Evolutionary conservation across 2,113 vertebrate genomes (phyloP).

Genomic region (Eulemur macaco): DNA sequence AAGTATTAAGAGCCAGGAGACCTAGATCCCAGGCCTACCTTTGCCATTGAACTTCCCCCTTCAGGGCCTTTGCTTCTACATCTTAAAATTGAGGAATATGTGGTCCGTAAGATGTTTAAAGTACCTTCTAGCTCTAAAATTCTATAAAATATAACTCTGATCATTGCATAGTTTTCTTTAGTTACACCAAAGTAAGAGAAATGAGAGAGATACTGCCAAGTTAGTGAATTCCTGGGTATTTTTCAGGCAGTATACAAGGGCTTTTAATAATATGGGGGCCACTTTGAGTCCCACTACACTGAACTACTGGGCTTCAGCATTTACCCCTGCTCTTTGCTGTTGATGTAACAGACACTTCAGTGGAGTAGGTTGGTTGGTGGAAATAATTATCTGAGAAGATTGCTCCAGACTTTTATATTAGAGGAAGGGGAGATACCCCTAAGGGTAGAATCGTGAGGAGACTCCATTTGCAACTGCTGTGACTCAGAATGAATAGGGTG

Average conservation of each 20-base stretch:
- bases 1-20: not conserved
- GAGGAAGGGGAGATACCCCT: not conserved
- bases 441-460: not conserved
- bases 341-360: not conserved
- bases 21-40: not conserved
- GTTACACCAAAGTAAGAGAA: conserved; percentile 22
- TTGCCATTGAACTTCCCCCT: not conserved
- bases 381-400: conserved; percentile 41
- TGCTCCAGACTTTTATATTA: conserved; percentile 7
- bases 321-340: not conserved
- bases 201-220: not conserved
- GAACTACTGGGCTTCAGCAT: not conserved
- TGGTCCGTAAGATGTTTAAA: not conserved
- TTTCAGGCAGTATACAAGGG: not conserved
- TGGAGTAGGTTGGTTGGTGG: not conserved
- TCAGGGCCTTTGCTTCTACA: not conserved
- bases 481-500: not conserved
- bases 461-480: not conserved
- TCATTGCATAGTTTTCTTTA: conserved; percentile 1
- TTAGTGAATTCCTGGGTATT: not conserved
- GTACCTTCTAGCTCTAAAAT: not conserved
- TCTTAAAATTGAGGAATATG: not conserved
- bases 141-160: not conserved
- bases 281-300: not conserved
- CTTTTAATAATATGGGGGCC: not conserved